Evolutionary conservation across 2,888 invertebrate species (phyloP), one percentile per base, ranked within the genome.

Genomic region (Megamerina dolium): DNA sequence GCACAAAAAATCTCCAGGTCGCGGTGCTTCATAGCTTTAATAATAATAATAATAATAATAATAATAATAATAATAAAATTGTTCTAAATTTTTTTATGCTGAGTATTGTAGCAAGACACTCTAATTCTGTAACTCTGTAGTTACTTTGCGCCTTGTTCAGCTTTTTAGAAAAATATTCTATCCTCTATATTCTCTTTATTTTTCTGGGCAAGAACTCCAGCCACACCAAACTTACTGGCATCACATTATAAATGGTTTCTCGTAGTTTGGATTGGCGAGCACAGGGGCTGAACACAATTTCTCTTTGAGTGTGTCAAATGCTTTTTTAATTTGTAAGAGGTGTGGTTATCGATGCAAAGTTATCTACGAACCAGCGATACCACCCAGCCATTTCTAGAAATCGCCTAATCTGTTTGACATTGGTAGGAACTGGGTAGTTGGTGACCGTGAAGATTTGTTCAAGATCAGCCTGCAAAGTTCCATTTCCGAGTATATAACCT

Each of bases 331-430:
- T 21, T 4, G 41, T 40, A 4, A 45, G 40, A 3, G 40, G 31
- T 8, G 16, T 23, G 1, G 44, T 44, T 8, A 44, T 1, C 9
- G 30, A 4, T 2, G 39, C 40, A 26, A 40, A 45, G 21, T 41
- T 45, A n/a, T n/a, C n/a, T 17, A 37, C 37, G 18, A 34, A 35
- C 44, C 44, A 21, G 44, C 34, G 38, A 39, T 44, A 23, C 36
- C 41, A 42, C 5, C 41, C 41, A 12, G 41, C 20, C 26, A 37
- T 32, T 12, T 23, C 43, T 8, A 43, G 18, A 21, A 37, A 37
- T 5, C 37, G 13, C 9, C 37, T 23, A 3, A 43, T 17, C 35
- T 35, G 9, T 39, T 30, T 30, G 39, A 44, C 30, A 38, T 12
- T 29, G 2, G 34, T 12, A 2, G 38, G 29, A 8, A n/a, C 9